Evolutionary conservation across 1,140 invertebrate genomes (phyloP), one percentile per base, ranked within the genome.

Genomic region (Eurosta solidaginis): DNA sequence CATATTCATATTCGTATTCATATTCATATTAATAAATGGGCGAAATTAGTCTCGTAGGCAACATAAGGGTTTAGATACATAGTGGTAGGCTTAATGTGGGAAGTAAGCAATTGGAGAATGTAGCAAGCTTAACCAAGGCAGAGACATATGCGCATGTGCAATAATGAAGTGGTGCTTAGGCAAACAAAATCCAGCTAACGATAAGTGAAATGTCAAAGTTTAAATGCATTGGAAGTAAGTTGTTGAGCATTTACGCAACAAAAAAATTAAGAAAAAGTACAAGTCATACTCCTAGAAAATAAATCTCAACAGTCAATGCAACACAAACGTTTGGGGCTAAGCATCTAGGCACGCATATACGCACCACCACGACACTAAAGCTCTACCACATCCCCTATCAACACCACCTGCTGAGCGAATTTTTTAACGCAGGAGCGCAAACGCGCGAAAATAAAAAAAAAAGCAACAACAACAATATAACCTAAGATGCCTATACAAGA

Each of bases 181-280:
- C 45, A 47, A 1, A 47, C n/a, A n/a, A n/a, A n/a, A n/a, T n/a
- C 14, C 54, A 59, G 27, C 27, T n/a, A 59, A 33, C 59, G 33
- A 42, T 68, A 68, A 68, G 59, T 68, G 59, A 68, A 68, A 68
- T 68, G 59, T 68, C 59, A 68, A 68, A 68, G 59, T 68, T 68
- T 68, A 68, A 68, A 68, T 68, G 59, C 59, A 68, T 22, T 20
- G 29, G 33, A 7, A 40, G 59, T 68, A 33, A 40, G 59, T 14
- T 29, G 5, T 68, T 40, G 59, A 1, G 33, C 20, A 17, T 1
- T 12, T 17, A 63, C 0, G n/a, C 1, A 36, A 4, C 25, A 33
- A n/a, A n/a, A 68, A 40, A 33, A 63, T 33, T 3, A 5, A 40
- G 40, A 68, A 42, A 68, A 68, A 20, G 33, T 9, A 68, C 40